Conservation (phyloP, 2,888 invertebrate species). For the Drosophila nigricruria region DNA sequence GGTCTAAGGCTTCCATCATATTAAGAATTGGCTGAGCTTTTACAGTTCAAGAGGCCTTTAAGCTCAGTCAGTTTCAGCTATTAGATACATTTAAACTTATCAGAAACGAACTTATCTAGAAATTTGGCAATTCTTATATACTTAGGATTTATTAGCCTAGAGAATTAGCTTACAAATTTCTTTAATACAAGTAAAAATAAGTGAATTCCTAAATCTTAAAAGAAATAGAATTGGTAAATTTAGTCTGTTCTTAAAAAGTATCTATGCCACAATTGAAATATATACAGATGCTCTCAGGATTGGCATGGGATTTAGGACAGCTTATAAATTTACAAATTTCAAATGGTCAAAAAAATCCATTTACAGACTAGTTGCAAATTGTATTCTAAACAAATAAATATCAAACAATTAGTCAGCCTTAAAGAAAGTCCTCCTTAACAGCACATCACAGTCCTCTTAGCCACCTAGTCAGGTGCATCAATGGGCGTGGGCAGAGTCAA, state of each 20-base stretch:
- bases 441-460: not conserved
- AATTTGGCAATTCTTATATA: not conserved
- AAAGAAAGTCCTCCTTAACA: slow-evolving; percentile 1
- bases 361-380: slow-evolving; percentile 23
- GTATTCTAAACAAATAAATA: slow-evolving; percentile 37
- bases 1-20: too few species aligned
- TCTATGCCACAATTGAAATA: not conserved
- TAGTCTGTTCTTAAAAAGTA: too few species aligned
- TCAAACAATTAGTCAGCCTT: slow-evolving; percentile 24
- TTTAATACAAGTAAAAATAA: not conserved
- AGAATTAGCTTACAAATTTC: not conserved
- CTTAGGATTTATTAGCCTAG: not conserved
- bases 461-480: slow-evolving; percentile 59
- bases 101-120: not conserved
- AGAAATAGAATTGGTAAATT: not conserved
- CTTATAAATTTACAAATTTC: not conserved
- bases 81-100: too few species aligned
- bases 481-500: slow-evolving; percentile 73
- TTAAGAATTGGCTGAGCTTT: too few species aligned
- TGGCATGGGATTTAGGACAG: not conserved
- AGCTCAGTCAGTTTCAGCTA: not conserved
- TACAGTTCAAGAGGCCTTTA: too few species aligned
- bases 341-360: not conserved
- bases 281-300: not conserved
- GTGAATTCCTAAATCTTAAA: not conserved